phyloP scores from a whole-genome alignment of 2,113 vertebrate species.

The Cervus canadensis region DNA sequence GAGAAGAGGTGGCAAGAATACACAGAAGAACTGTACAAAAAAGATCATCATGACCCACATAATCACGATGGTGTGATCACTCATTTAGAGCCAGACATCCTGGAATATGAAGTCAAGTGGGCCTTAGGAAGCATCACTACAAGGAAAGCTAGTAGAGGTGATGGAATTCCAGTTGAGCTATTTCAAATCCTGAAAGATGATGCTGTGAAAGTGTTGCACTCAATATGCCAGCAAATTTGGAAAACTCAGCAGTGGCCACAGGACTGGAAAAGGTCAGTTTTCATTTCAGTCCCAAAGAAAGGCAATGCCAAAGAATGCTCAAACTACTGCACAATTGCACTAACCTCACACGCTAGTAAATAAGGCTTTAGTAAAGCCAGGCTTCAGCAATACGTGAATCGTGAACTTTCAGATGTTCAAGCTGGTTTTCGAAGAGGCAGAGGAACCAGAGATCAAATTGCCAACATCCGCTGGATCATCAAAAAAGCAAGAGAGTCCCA shows the following conservation, averaged over 20 bases:
- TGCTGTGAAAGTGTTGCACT: background rate
- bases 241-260: too few species aligned
- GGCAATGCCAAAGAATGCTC: background rate
- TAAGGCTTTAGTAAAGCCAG: too few species aligned
- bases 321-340: background rate
- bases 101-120: background rate
- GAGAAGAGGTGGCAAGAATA: too few species aligned
- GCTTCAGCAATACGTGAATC: background rate
- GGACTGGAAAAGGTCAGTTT: background rate
- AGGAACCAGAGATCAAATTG: background rate
- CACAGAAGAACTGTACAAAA: background rate
- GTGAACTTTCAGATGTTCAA: background rate
- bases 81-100: background rate
- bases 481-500: background rate
- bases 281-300: background rate
- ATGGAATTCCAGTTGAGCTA: background rate
- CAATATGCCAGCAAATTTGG: background rate
- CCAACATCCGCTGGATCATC: accelerated
- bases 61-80: background rate
- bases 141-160: background rate
- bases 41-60: accelerated
- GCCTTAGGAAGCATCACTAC: background rate
- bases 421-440: background rate
- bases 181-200: background rate
- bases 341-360: background rate